Percentiles rank a stretch among this genome's conserved stretches.
These are phyloP conservation scores for Clostera curtula DNA, from an alignment of 2,888 invertebrate species.

Conservation along the genomic window DNA sequence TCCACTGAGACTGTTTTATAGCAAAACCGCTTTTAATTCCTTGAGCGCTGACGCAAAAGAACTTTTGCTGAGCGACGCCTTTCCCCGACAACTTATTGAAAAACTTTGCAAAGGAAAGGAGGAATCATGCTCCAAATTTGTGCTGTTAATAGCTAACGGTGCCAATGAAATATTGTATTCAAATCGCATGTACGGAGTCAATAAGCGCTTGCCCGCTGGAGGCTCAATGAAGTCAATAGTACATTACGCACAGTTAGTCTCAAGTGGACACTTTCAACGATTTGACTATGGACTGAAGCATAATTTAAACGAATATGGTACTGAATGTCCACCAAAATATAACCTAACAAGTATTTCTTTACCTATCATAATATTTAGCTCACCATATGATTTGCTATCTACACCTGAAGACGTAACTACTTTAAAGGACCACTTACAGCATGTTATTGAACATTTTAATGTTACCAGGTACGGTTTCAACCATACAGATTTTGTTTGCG, in stretches of 20 bases:
- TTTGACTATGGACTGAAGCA: constrained; percentile 24
- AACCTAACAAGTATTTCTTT: constrained; percentile 23
- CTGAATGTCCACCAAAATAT: constrained; percentile 22
- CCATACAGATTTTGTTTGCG: constrained; percentile 40
- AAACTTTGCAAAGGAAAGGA: constrained; percentile 27
- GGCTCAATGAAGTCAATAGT: constrained; percentile 35
- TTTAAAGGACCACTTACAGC: constrained; percentile 21
- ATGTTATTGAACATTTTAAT: constrained; percentile 23
- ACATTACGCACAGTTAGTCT: constrained; percentile 39
- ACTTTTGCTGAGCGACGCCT: constrained; percentile 16
- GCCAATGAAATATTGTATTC: constrained; percentile 17
- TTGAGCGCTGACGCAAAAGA: constrained; percentile 23
- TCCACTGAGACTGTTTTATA: constrained; percentile 27
- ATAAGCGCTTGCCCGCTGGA: constrained; percentile 22
- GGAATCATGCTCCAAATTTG: constrained; percentile 27
- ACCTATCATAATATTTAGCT: constrained; percentile 30
- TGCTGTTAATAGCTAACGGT: constrained; percentile 30
- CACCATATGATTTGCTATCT: constrained; percentile 35
- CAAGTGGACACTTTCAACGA: constrained; percentile 31
- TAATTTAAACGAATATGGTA: constrained; percentile 24
- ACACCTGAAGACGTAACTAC: constrained; percentile 23
- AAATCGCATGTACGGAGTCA: constrained; percentile 14
- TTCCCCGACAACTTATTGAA: constrained; percentile 22
- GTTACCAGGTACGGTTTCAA: constrained; percentile 26
- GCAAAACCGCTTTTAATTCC: constrained; percentile 13